These are phyloP conservation scores for Panagrolaimus sp. DNA, from an alignment of 1,140 invertebrate genomes.

Conservation along the genomic window DNA sequence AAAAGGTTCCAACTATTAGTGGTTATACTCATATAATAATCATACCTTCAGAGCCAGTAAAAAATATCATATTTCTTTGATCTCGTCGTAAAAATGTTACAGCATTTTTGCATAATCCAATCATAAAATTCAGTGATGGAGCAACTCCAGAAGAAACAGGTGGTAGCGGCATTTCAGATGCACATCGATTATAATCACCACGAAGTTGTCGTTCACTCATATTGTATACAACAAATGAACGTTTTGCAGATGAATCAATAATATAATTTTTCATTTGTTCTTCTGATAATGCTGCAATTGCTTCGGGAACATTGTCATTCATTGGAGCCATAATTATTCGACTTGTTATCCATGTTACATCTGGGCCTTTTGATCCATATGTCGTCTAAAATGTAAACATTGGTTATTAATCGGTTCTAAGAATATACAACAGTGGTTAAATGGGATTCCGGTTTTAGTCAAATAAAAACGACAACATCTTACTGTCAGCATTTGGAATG, in stretches of 20 bases:
- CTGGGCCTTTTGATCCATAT: conserved; percentile 38
- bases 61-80: conserved; percentile 21
- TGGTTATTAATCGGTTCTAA: too few species aligned
- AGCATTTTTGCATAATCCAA: conserved; percentile 29
- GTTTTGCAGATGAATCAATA: conserved; percentile 23
- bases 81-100: conserved; percentile 27
- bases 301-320: conserved; percentile 36
- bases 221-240: conserved; percentile 35
- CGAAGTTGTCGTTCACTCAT: conserved; percentile 29
- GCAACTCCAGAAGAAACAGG: conserved; percentile 26
- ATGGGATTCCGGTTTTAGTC: too few species aligned
- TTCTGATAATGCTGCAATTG: conserved; percentile 36
- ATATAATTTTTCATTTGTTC: conserved; percentile 32
- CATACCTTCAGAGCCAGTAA: conserved; percentile 38
- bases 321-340: conserved; percentile 35
- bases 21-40: not conserved
- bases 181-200: conserved; percentile 27
- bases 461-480: too few species aligned
- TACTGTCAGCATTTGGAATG: too few species aligned
- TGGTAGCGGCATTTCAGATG: conserved; percentile 22
- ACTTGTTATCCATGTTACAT: conserved; percentile 35
- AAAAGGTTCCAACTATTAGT: not conserved
- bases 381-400: conserved; percentile 13
- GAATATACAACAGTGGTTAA: conserved; percentile 12
- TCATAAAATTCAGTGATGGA: conserved; percentile 32